These are phyloP conservation scores for Mythimna loreyi DNA, from an alignment of 2,888 invertebrate genomes.

Conservation along the genomic window DNA sequence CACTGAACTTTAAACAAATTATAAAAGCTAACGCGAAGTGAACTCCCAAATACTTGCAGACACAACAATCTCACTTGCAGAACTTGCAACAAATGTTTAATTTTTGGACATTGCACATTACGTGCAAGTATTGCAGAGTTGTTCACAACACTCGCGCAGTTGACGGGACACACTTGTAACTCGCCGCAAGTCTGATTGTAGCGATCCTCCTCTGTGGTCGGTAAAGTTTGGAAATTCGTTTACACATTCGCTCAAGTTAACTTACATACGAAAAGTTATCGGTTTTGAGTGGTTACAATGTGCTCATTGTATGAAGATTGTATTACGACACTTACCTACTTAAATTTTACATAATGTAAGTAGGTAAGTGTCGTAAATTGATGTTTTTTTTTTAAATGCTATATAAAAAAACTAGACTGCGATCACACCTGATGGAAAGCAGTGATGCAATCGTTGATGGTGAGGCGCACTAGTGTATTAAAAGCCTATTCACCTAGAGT, in stretches of 20 bases:
- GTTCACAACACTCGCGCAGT: constrained; percentile 35
- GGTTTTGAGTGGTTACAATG: not conserved
- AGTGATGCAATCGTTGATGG: too few species aligned
- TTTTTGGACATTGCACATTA: constrained; percentile 41
- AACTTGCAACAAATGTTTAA: constrained; percentile 43
- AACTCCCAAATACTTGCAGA: constrained; percentile 14
- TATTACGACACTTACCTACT: not conserved
- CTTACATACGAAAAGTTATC: not conserved
- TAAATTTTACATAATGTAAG: not conserved
- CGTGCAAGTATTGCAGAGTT: constrained; percentile 38
- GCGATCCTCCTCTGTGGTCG: constrained; percentile 19
- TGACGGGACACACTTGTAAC: constrained; percentile 48
- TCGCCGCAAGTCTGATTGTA: constrained; percentile 46
- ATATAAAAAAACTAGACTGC: too few species aligned
- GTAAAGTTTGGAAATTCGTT: constrained; percentile 41
- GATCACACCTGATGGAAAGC: too few species aligned
- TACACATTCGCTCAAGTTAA: constrained; percentile 6
- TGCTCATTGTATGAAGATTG: not conserved
- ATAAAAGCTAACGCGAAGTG: not conserved
- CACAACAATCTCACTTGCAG: constrained; percentile 20
- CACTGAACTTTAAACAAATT: constrained; percentile 10
- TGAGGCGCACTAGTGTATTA: too few species aligned
- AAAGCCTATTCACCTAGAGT: too few species aligned
- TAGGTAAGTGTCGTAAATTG: too few species aligned
- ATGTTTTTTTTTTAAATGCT: too few species aligned